Evolutionary conservation across 2,888 invertebrate genomes (phyloP), one percentile per base, ranked within the genome.

Genomic region (Pimpla rufipes): DNA sequence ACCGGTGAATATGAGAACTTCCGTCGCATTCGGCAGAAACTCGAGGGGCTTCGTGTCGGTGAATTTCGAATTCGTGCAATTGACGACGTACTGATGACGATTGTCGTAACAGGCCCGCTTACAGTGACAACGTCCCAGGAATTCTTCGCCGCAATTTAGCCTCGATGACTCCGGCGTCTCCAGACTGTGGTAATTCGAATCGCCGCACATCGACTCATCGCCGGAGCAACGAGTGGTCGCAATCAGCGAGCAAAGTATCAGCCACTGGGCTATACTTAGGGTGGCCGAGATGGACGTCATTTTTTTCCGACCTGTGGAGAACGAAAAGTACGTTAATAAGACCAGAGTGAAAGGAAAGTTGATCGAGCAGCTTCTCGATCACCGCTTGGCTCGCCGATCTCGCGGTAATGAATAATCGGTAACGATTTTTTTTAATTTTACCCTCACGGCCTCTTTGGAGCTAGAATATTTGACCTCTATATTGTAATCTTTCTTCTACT

Each of bases 1-100:
- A 11, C 97, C 97, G 1, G 95, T 95, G 89, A 97, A 97, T 82
- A 97, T 95, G 0, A 97, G 92, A 47, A 96, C 95, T 93, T 94
- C 71, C 3, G 96, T 96, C 86, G 96, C 94, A 16, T 94, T 93
- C 0, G 97, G 96, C 83, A 97, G 94, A 73, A 94, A 94, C 87
- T 94, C 93, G 18, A 97, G 92, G 86, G 96, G 94, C 16, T 94
- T 93, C 0, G 95, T 95, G 83, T 95, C 94, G 0, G 90, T 94
- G 87, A 97, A 95, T 1, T 94, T 94, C 0, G 95, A 93, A 88
- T 96, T 94, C 0, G 96, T 96, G 90, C 97, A 97, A 91, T 97
- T 96, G 0, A 97, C 96, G 8, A 96, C 94, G 86, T 94, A 96
- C 84, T 94, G 94, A 64, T 93, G 90, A 8, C 89, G 86, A 10